Evolutionary conservation across 1,140 invertebrate species (phyloP), one percentile per base, ranked within the genome.

Genomic region (Hesperophylax magnus): DNA sequence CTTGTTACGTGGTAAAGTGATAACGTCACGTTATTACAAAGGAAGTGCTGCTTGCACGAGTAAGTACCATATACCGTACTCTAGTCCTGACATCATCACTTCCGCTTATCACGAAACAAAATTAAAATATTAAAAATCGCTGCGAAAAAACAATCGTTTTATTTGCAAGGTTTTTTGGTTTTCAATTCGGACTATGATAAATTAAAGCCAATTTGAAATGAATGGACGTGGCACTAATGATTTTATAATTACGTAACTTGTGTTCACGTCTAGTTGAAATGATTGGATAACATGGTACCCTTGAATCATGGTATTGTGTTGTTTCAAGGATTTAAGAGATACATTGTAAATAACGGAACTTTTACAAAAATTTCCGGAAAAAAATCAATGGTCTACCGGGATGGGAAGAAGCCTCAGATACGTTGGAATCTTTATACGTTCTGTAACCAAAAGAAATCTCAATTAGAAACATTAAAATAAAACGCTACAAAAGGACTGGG

Each of bases 111-210:
- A 47, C 56, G 56, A 58, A 18, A 18, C 20, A 58, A 20, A 58
- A 20, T 18, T 58, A 9, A 58, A 58, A 58, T 18, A 58, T 18
- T 58, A 58, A 58, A 58, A 58, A 58, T 58, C 20, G 8, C 56
- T 18, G 56, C 6, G 20, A 58, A n/a, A 58, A 18, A 58, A 58
- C 56, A 58, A 18, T 58, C 56, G 20, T 58, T 58, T 18, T 58
- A 22, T 22, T 8, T n/a, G n/a, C n/a, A 18, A 18, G 56, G n/a
- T 7, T 18, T n/a, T 18, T 58, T 18, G n/a, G 20, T 7, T 22
- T n/a, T 22, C n/a, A 65, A 65, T 11, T 24, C 24, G 61, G 61
- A 65, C 61, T 31, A 65, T 65, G 61, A 65, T 65, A 65, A 65
- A 65, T 65, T 31, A 31, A 24, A 47, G 39, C 24, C 2, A 24